Base-by-base conservation (phyloP, 2,113 vertebrate genomes). In the Cyprinodon tularosa region DNA sequence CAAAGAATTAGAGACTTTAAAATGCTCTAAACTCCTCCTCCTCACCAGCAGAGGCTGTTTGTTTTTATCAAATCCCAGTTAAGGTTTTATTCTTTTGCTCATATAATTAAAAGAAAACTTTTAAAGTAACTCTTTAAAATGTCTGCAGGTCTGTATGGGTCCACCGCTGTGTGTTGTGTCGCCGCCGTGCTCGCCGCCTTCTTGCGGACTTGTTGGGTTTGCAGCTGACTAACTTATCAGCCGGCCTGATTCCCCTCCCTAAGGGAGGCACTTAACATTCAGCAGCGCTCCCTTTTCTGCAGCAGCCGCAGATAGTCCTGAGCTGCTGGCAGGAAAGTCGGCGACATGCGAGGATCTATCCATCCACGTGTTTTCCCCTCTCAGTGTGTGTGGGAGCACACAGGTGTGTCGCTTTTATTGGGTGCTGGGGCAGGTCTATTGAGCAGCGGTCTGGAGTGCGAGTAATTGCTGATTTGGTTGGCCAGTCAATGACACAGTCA, bases 381-480 rank as follows among this genome's bases (percentile, higher is more conserved):
- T 64, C 68, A 53, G 39, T 37, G 76, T 62, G 45, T 60, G 38
- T 60, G 39, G 14, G 68, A 29, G 80, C 69, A 15, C 14, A 72
- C 76, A 71, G 80, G 78, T 91, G 75, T 57, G 68, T 63, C 67
- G 80, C 83, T 90, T 87, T 91, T 93, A 94, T 94, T 94, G 93
- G 92, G 92, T 92, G 93, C 93, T 94, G 80, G 84, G 91, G 88
- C 91, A 94, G 93, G 89, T 93, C 93, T 89, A 92, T 91, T 92
- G 93, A 90, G 93, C 82, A 91, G 91, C 87, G 79, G 88, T 84
- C 84, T 79, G 90, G 93, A 89, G 85, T 92, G 92, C 92, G 89
- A 92, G 93, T 94, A 91, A 94, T 92, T 90, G 88, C 87, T 91
- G 83, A 91, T 95, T 95, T 95, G 84, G 90, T 88, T 93, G 86